These are phyloP conservation scores for Himalopsyche phryganea DNA, from an alignment of 1,140 invertebrate species.

Conservation along the genomic window DNA sequence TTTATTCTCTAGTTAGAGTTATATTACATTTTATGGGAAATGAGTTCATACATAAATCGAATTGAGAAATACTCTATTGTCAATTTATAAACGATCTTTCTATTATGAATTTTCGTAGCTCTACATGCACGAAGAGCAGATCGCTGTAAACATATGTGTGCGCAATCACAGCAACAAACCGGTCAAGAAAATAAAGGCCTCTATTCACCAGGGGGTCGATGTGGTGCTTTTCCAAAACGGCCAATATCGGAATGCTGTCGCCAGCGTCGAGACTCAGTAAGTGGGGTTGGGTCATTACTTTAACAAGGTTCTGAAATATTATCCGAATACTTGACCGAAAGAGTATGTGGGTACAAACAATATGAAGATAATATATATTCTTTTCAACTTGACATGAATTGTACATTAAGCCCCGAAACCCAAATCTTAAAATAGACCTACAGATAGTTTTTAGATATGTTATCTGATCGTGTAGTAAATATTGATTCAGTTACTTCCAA, in stretches of 20 bases:
- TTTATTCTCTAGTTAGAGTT: too few species aligned
- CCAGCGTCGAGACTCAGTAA: slow-evolving; percentile 89
- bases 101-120: slow-evolving; percentile 66
- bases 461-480: too few species aligned
- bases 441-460: too few species aligned
- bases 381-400: too few species aligned
- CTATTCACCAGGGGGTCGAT: slow-evolving; percentile 93
- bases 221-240: slow-evolving; percentile 98
- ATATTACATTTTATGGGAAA: too few species aligned
- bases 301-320: neutral
- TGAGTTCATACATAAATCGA: too few species aligned
- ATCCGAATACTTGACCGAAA: neutral
- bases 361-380: too few species aligned
- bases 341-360: neutral
- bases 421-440: too few species aligned
- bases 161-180: slow-evolving; percentile 97
- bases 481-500: too few species aligned
- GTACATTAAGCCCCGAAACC: too few species aligned
- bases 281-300: slow-evolving; percentile 30
- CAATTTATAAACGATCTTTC: too few species aligned
- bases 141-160: slow-evolving; percentile 90
- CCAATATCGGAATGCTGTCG: slow-evolving; percentile 94
- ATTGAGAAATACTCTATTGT: too few species aligned
- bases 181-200: slow-evolving; percentile 94
- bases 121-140: slow-evolving; percentile 93